Evolutionary conservation across 2,797 vertebrate species (phyloP).

Genomic region (Microctenopoma steveboyesi): DNA sequence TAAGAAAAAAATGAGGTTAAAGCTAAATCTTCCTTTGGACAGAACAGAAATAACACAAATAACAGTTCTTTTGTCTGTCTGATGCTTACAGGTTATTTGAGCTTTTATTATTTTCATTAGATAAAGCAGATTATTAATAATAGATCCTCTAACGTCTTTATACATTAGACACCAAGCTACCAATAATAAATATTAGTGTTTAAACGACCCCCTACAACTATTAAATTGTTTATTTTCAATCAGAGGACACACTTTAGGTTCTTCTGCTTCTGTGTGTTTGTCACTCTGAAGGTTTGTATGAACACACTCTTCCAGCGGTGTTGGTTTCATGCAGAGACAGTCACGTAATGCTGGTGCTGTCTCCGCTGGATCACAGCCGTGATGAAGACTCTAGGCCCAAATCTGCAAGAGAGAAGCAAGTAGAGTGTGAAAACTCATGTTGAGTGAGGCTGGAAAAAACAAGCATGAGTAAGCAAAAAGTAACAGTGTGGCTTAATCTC

Average conservation of each 20-base stretch:
- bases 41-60: background rate
- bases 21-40: constrained; percentile 19
- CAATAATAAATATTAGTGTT: constrained; percentile 24
- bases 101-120: constrained; percentile 9
- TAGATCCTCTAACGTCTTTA: constrained; percentile 23
- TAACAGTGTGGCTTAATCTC: background rate
- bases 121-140: constrained; percentile 27
- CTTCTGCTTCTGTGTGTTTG: constrained; percentile 22
- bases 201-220: constrained; percentile 21
- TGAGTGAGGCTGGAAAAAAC: no score
- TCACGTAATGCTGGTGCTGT: constrained; percentile 15
- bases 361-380: constrained; percentile 9
- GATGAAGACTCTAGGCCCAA: constrained; percentile 85
- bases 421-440: background rate
- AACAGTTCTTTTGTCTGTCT: constrained; percentile 10
- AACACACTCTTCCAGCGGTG: constrained; percentile 17
- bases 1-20: constrained; percentile 24
- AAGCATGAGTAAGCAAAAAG: background rate
- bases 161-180: constrained; percentile 27
- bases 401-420: constrained; percentile 82
- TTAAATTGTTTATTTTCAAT: constrained; percentile 21
- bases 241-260: background rate
- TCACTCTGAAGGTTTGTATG: constrained; percentile 18
- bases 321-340: background rate
- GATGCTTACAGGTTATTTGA: constrained; percentile 17